Evolutionary conservation across 2,888 invertebrate genomes (phyloP), one percentile per base, ranked within the genome.

Genomic region (Trichogramma dendrolimi): DNA sequence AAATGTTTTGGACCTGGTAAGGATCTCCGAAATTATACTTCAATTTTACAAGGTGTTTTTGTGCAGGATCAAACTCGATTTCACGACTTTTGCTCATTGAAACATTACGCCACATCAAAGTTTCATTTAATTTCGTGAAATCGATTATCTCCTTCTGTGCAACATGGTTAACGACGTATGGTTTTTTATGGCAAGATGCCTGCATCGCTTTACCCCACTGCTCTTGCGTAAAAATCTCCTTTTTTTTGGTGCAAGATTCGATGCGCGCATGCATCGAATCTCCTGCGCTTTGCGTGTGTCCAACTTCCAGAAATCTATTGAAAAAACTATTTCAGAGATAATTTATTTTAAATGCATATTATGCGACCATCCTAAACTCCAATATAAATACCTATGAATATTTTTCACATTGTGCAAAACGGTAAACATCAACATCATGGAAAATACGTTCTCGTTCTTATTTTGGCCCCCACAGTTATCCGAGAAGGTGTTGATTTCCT

Each of bases 241-340:
- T 39, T 1, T 49, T 6, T 44, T 55, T 40, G 4, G 11, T 49
- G 4, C 50, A 39, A 4, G 11, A 6, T 11, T 61, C 51, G 41
- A 61, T 61, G 4, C 38, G 5, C 5, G 56, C 51, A 43, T 61
- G 61, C 44, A 51, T 56, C 4, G 61, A 61, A 39, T 61, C 61
- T 8, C 55, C 55, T 38, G 55, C 56, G 5, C 46, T 61, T 27
- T 55, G 51, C 1, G 61, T 61, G 38, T 61, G 56, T 5, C 61
- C 56, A 40, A 47, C 43, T 56, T 56, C 61, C 5, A 61, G 42
- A 50, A 61, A 61, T 51, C 56, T 56, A 38, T 46, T 52, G 5
- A 4, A 52, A 40, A 11, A 52, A 40, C n/a, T n/a, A n/a, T n/a
- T n/a, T n/a, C n/a, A 40, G 6, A 52, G 39, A 40, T 39, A 52